Conservation (phyloP, 2,797 vertebrate genomes). For the Sternotherus odoratus region DNA sequence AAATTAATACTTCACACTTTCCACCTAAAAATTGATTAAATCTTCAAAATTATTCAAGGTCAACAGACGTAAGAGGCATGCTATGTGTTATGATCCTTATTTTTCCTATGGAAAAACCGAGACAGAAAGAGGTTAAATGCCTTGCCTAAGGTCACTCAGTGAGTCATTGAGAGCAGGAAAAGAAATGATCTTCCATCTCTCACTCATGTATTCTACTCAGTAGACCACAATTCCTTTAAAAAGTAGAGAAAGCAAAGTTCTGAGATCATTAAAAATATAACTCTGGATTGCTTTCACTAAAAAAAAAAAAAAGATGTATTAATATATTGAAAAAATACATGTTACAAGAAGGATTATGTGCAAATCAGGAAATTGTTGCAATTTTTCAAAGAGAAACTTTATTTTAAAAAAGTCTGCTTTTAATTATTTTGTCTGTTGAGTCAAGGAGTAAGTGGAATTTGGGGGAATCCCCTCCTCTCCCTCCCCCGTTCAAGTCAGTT, state of each 20-base stretch:
- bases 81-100: not conserved
- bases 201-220: not conserved
- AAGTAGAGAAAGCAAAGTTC: not conserved
- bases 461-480: not conserved
- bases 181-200: slow-evolving; percentile 18
- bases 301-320: not conserved
- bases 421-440: not conserved
- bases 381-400: not conserved
- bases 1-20: not conserved
- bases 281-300: not conserved
- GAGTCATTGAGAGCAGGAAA: not conserved
- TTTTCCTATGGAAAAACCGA: not conserved
- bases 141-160: slow-evolving; percentile 14
- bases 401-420: not conserved
- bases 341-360: not conserved
- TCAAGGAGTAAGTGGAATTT: not conserved
- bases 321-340: not conserved
- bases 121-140: not conserved
- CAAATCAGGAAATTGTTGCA: not conserved
- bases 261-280: not conserved
- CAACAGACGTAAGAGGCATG: not conserved
- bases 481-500: not conserved
- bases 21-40: not conserved
- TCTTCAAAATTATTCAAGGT: not conserved
- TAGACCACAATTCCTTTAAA: accelerated